These are phyloP conservation scores for Camponotus fellah DNA, from an alignment of 2,888 invertebrate species.

Conservation along the genomic window DNA sequence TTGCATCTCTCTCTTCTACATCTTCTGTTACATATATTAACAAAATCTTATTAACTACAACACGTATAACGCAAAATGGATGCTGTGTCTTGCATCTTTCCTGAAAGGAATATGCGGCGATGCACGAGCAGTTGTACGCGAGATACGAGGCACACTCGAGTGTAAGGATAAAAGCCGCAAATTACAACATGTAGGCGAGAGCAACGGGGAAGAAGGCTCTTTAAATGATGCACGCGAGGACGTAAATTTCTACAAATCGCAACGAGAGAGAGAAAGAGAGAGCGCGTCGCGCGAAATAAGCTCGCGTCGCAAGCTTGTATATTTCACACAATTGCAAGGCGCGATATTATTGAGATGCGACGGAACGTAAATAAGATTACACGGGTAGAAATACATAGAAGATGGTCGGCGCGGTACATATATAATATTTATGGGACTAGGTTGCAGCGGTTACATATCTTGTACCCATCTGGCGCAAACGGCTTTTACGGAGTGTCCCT, in stretches of 20 bases:
- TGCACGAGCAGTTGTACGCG: neutral
- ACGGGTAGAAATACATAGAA: neutral
- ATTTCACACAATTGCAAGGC: slow-evolving; percentile 18
- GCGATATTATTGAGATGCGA: slow-evolving; percentile 8
- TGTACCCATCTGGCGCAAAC: slow-evolving; percentile 45
- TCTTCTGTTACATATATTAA: neutral
- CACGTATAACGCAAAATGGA: neutral
- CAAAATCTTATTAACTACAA: neutral
- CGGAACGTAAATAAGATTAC: slow-evolving; percentile 27
- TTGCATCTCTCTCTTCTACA: neutral
- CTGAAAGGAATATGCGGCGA: neutral
- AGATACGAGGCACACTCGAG: slow-evolving; percentile 7
- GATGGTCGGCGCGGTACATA: slow-evolving; percentile 5
- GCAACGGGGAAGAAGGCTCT: neutral
- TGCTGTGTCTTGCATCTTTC: neutral
- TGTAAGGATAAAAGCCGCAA: slow-evolving; percentile 18
- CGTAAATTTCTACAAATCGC: slow-evolving; percentile 1
- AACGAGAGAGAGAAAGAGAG: neutral
- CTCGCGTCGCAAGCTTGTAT: neutral
- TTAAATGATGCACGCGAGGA: slow-evolving; percentile 2
- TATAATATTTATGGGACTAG: neutral
- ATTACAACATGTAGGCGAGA: slow-evolving; percentile 3
- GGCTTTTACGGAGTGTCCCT: slow-evolving; percentile 33
- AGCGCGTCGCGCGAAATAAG: slow-evolving; percentile 2
- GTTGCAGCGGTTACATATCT: slow-evolving; percentile 57